Conservation (phyloP, 1,140 invertebrate species). For the Diabrotica undecimpunctata region DNA sequence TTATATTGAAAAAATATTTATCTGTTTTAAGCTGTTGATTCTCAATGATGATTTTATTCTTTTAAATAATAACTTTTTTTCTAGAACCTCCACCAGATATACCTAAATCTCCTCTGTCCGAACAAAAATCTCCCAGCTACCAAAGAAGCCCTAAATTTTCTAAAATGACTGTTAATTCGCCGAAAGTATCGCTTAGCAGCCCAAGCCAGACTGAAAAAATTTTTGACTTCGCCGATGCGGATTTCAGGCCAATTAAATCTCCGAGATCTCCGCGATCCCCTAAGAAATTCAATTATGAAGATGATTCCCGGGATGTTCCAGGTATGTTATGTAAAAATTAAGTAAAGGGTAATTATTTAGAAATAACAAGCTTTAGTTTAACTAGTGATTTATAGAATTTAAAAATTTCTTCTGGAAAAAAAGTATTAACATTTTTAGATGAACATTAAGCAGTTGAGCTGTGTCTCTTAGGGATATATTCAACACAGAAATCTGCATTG, state of each 20-base stretch:
- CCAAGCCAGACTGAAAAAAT: slow-evolving; percentile 33
- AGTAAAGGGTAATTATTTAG: too few species aligned
- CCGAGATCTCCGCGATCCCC: slow-evolving; percentile 29
- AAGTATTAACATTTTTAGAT: too few species aligned
- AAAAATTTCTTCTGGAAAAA: too few species aligned
- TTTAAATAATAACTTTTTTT: neutral
- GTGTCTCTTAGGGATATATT: too few species aligned
- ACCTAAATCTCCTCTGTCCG: slow-evolving; percentile 25
- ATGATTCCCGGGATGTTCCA: slow-evolving; percentile 17
- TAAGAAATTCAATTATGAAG: slow-evolving; percentile 30
- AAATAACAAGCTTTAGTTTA: too few species aligned
- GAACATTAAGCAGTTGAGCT: too few species aligned
- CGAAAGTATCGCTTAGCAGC: slow-evolving; percentile 36
- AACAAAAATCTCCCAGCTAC: slow-evolving; percentile 28
- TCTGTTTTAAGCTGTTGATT: too few species aligned
- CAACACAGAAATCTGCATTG: too few species aligned
- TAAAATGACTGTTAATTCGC: slow-evolving; percentile 28
- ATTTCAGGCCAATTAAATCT: slow-evolving; percentile 27
- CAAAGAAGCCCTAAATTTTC: slow-evolving; percentile 27
- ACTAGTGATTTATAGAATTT: too few species aligned
- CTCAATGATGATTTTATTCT: too few species aligned
- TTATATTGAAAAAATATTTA: too few species aligned
- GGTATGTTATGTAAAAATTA: slow-evolving; percentile 5
- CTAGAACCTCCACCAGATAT: slow-evolving; percentile 21
- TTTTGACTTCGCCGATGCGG: slow-evolving; percentile 32